These are phyloP conservation scores for Anoncus sp. DNA, from an alignment of 2,888 invertebrate species.

Conservation along the genomic window DNA sequence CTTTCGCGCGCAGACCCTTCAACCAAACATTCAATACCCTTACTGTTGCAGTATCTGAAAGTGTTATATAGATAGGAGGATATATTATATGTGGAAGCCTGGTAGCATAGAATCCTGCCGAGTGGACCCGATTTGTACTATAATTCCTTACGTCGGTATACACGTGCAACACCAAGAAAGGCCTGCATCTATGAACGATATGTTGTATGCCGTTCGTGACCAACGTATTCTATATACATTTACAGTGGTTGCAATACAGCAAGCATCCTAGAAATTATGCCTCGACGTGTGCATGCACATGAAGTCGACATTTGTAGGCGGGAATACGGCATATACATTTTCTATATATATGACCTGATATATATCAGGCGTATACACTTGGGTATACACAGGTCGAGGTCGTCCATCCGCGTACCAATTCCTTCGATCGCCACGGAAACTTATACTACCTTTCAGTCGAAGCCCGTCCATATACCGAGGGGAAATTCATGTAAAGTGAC, in stretches of 20 bases:
- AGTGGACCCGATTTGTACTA: constrained; percentile 42
- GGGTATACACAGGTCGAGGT: constrained; percentile 58
- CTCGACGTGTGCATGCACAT: constrained; percentile 57
- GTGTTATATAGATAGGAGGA: constrained; percentile 8
- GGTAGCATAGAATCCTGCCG: constrained; percentile 31
- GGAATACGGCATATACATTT: constrained; percentile 2
- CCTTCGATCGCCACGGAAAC: constrained; percentile 56
- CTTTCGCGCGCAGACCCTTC: constrained; percentile 52
- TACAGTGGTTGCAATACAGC: constrained; percentile 27
- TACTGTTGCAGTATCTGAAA: neutral
- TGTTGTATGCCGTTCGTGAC: constrained; percentile 57
- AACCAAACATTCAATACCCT: constrained; percentile 45
- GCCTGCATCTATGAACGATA: constrained; percentile 8
- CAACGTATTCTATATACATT: constrained; percentile 22
- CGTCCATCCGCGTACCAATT: constrained; percentile 54
- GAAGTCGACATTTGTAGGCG: constrained; percentile 55
- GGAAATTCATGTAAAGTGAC: constrained; percentile 49
- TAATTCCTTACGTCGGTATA: constrained; percentile 43
- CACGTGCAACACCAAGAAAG: constrained; percentile 11
- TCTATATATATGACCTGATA: constrained; percentile 8
- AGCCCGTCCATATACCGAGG: constrained; percentile 34
- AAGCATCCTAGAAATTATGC: constrained; percentile 62
- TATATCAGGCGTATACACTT: constrained; percentile 22
- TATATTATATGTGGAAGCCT: constrained; percentile 18
- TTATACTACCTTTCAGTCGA: constrained; percentile 50